These are phyloP conservation scores for Coracias cyanogaster DNA, from an alignment of 2,797 vertebrate genomes.

Conservation along the genomic window DNA sequence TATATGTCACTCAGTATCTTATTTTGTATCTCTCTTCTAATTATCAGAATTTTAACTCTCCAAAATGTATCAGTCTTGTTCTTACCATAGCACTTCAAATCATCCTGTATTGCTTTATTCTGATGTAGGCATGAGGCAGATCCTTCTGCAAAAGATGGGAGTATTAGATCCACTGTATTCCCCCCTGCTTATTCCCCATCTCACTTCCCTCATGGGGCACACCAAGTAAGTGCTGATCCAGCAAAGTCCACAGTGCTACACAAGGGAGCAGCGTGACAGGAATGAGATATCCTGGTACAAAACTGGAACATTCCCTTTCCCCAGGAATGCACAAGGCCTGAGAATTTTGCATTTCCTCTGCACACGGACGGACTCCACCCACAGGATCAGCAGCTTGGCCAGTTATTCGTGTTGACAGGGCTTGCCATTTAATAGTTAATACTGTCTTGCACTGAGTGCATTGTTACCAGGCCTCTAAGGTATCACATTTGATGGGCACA, in stretches of 20 bases:
- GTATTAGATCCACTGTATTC: not conserved
- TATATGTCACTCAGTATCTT: not conserved
- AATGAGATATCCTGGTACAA: not conserved
- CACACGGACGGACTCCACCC: not conserved
- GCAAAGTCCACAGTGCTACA: not conserved
- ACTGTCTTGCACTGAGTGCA: not conserved
- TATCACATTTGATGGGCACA: conserved; percentile 9
- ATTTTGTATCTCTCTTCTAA: not conserved
- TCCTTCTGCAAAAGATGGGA: not conserved
- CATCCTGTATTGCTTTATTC: not conserved
- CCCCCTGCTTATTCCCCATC: not conserved
- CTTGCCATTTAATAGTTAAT: conserved; percentile 3
- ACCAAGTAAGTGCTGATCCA: fast-evolving
- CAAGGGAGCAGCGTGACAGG: not conserved
- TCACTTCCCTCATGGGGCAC: not conserved
- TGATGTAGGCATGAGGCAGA: not conserved
- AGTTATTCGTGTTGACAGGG: not conserved
- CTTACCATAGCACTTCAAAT: not conserved
- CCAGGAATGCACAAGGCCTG: not conserved
- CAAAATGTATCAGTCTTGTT: not conserved
- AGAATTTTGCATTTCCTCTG: not conserved
- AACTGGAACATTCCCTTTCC: not conserved
- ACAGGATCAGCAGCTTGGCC: not conserved
- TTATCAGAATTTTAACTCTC: not conserved
- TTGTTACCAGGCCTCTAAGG: conserved; percentile 41